phyloP scores from a whole-genome alignment of 1,140 invertebrate genomes.

The Pogonus chalceus region DNA sequence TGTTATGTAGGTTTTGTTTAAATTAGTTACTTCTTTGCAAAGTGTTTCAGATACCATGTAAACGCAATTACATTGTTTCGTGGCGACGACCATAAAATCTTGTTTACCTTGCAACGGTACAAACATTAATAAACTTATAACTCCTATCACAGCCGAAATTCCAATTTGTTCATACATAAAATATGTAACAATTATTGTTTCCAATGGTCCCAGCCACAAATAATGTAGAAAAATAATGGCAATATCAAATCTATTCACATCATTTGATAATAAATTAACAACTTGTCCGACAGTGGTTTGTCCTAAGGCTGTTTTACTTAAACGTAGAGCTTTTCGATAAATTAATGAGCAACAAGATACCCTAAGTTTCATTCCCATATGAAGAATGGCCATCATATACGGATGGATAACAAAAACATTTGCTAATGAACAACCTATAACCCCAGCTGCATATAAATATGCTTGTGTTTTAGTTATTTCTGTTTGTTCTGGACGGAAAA shows the following conservation, averaged over 20 bases:
- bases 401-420: slow-evolving; percentile 64
- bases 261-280: slow-evolving; percentile 87
- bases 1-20: too few relatives aligned
- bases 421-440: slow-evolving; percentile 56
- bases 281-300: slow-evolving; percentile 78
- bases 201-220: slow-evolving; percentile 71
- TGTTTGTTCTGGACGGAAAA: slow-evolving; percentile 42
- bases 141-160: slow-evolving; percentile 63
- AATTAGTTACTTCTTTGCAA: too few relatives aligned
- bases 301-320: slow-evolving; percentile 57
- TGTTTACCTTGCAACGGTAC: slow-evolving; percentile 69
- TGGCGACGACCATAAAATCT: too few relatives aligned
- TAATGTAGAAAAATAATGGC: slow-evolving; percentile 61
- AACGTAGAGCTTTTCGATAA: slow-evolving; percentile 65
- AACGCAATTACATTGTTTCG: too few relatives aligned
- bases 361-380: slow-evolving; percentile 70
- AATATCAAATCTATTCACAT: slow-evolving; percentile 63
- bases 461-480: slow-evolving; percentile 40
- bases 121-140: slow-evolving; percentile 65
- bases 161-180: slow-evolving; percentile 69
- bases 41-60: slow-evolving; percentile 8
- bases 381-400: slow-evolving; percentile 60
- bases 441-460: slow-evolving; percentile 50
- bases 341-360: slow-evolving; percentile 68
- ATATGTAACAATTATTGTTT: slow-evolving; percentile 63